These are phyloP conservation scores for Asobara japonica DNA, from an alignment of 1,140 invertebrate species.

Conservation along the genomic window DNA sequence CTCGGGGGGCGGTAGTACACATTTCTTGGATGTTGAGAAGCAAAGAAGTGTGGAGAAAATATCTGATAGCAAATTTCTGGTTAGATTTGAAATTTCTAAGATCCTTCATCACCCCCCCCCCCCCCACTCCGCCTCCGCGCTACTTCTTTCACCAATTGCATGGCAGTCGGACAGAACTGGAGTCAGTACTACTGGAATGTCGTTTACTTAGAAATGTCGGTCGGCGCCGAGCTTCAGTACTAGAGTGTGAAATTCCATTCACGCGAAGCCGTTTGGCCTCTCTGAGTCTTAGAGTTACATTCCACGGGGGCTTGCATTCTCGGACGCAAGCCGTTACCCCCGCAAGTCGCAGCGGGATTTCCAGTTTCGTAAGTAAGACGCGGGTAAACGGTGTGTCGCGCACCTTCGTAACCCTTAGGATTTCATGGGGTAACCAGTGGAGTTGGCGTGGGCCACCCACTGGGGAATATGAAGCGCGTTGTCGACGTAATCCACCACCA, in stretches of 20 bases:
- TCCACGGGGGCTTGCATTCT: slow-evolving; percentile 36
- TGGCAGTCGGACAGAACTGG: slow-evolving; percentile 18
- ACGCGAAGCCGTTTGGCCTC: slow-evolving; percentile 13
- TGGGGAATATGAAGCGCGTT: background rate
- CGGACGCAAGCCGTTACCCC: slow-evolving; percentile 12
- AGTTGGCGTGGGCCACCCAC: background rate
- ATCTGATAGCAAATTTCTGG: too few relatives aligned
- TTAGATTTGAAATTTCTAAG: background rate
- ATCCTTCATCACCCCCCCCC: background rate
- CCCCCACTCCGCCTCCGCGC: background rate
- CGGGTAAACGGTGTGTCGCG: slow-evolving; percentile 8
- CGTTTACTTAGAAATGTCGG: slow-evolving; percentile 40
- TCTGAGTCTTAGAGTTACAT: slow-evolving; percentile 37
- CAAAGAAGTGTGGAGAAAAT: too few relatives aligned
- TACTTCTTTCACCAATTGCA: background rate
- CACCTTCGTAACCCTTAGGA: background rate
- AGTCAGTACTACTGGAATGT: slow-evolving; percentile 34
- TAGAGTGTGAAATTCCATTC: slow-evolving; percentile 42
- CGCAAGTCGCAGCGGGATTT: slow-evolving; percentile 32
- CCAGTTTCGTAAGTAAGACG: slow-evolving; percentile 38
- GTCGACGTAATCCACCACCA: background rate
- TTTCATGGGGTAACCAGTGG: background rate
- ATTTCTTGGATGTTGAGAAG: too few relatives aligned
- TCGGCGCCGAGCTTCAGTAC: slow-evolving; percentile 25
- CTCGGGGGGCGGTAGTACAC: too few relatives aligned